These are phyloP conservation scores for Bradypus variegatus DNA, from an alignment of 2,797 vertebrate genomes.

Conservation along the genomic window DNA sequence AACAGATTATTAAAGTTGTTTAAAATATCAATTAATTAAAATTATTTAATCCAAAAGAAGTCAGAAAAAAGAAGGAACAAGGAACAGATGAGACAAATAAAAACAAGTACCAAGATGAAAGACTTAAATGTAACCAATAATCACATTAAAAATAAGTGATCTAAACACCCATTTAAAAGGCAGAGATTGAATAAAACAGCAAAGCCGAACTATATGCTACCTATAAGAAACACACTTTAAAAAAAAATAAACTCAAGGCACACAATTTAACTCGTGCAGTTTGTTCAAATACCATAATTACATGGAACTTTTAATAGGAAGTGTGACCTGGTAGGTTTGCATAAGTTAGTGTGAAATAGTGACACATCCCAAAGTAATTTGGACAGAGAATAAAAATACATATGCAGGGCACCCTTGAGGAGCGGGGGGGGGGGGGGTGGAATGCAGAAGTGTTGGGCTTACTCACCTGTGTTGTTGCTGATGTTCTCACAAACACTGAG, in stretches of 20 bases:
- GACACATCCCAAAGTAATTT: no score
- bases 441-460: no score
- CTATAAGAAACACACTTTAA: conserved; percentile 21
- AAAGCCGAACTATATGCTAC: not conserved
- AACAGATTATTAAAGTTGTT: conserved; percentile 32
- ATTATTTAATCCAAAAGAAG: conserved; percentile 5
- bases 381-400: no score
- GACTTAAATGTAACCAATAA: not conserved
- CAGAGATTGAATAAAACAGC: not conserved
- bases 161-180: not conserved
- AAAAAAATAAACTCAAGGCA: not conserved
- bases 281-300: no score
- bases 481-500: no score
- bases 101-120: not conserved
- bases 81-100: not conserved
- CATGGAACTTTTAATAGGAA: no score
- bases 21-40: not conserved
- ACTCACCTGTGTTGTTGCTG: no score
- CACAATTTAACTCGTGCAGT: no score
- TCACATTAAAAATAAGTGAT: not conserved
- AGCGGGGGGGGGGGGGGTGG: no score
- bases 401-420: no score
- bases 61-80: not conserved
- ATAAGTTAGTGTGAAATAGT: no score
- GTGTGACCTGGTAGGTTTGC: no score